A percentile compares a stretch with the other conserved stretches of the same genome.
Conservation (phyloP, 2,888 invertebrate genomes). For the Drosophila buzzatii region DNA sequence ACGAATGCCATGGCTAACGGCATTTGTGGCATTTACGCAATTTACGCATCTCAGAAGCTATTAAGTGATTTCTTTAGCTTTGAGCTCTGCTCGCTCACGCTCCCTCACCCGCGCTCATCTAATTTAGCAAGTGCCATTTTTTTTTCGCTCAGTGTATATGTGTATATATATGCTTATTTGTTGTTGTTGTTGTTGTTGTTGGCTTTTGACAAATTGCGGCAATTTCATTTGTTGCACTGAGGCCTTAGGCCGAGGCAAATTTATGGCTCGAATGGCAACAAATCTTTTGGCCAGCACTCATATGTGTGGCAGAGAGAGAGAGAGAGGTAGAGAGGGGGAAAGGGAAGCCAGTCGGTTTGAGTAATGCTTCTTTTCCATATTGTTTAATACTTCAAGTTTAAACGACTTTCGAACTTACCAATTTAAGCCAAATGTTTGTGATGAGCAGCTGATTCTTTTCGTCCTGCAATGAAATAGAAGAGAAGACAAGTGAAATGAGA, state of each 20-base stretch:
- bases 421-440: constrained; percentile 97
- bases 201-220: constrained; percentile 60
- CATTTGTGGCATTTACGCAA: constrained; percentile 42
- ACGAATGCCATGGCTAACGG: constrained; percentile 24
- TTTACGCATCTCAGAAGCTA: constrained; percentile 41
- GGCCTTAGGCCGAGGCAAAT: constrained; percentile 50
- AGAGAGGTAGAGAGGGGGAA: background rate
- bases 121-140: constrained; percentile 57
- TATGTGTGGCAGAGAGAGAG: constrained; percentile 23
- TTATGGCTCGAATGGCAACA: constrained; percentile 51
- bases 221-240: constrained; percentile 62
- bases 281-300: constrained; percentile 48
- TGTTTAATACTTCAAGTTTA: constrained; percentile 26
- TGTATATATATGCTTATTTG: background rate
- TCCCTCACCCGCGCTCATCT: background rate
- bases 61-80: constrained; percentile 48
- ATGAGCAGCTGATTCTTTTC: constrained; percentile 98
- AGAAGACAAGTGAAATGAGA: background rate
- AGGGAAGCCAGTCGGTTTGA: constrained; percentile 13
- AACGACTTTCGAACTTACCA: constrained; percentile 89
- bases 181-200: constrained; percentile 5
- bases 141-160: constrained; percentile 24
- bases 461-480: constrained; percentile 89
- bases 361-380: constrained; percentile 25
- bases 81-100: constrained; percentile 13